These are phyloP conservation scores for Bambusicola thoracicus DNA, from an alignment of 2,113 vertebrate species.

Conservation along the genomic window DNA sequence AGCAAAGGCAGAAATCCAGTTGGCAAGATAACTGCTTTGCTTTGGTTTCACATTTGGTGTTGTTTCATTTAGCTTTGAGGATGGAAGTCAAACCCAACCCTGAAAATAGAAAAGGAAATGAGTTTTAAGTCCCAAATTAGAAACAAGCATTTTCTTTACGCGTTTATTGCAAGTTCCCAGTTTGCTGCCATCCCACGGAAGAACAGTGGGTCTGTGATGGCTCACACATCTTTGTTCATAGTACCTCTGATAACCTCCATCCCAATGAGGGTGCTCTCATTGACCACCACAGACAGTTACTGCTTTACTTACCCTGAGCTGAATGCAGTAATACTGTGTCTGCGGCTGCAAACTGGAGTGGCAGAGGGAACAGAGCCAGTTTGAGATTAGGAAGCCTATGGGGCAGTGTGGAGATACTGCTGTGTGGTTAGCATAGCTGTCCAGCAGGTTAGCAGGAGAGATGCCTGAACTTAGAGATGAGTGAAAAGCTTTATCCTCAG, in stretches of 20 bases:
- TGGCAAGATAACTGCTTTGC: not conserved
- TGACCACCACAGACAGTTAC: not conserved
- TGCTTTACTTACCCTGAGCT: not conserved
- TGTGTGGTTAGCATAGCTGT: not conserved
- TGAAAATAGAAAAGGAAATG: not conserved
- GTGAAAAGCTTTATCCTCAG: not conserved
- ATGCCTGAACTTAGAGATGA: not conserved
- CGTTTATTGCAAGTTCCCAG: not conserved
- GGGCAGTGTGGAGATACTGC: not conserved
- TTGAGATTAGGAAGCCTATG: not conserved
- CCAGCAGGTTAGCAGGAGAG: not conserved
- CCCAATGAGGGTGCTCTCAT: not conserved
- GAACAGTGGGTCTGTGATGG: not conserved
- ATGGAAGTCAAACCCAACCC: not conserved
- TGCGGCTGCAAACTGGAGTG: not conserved
- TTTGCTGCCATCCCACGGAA: too few relatives aligned
- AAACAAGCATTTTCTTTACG: not conserved
- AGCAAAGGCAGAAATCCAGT: not conserved
- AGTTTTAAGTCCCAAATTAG: not conserved
- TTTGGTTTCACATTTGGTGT: not conserved
- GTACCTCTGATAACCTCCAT: not conserved
- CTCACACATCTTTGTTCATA: not conserved
- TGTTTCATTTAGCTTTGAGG: not conserved
- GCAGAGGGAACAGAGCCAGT: not conserved
- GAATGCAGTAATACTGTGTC: not conserved